A percentile compares a stretch with the other conserved stretches of the same genome.
These are phyloP conservation scores for Enteromius viviparus DNA, from an alignment of 2,797 vertebrate species.

Conservation along the genomic window DNA sequence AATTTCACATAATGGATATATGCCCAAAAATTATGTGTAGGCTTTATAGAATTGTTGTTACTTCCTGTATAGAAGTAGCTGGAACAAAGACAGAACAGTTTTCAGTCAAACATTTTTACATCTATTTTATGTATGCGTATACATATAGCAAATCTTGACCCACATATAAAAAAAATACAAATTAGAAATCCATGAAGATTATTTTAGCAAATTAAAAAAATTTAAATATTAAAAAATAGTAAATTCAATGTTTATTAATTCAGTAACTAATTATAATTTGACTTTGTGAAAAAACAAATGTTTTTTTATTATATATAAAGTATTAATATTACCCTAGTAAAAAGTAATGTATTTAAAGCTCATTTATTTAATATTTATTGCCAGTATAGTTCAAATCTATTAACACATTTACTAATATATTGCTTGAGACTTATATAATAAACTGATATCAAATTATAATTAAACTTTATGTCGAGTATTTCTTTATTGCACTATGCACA, in stretches of 20 bases:
- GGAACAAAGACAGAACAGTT: background rate
- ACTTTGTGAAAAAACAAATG: background rate
- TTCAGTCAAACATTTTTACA: no score
- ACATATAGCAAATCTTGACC: background rate
- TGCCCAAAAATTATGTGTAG: constrained; percentile 19
- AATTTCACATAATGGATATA: constrained; percentile 6
- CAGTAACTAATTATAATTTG: background rate
- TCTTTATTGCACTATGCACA: background rate
- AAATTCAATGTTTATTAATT: background rate
- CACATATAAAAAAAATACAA: background rate
- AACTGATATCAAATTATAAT: no score
- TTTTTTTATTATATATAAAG: background rate
- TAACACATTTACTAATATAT: background rate
- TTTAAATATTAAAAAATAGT: background rate
- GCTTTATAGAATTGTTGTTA: background rate
- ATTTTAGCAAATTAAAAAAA: background rate
- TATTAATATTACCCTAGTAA: background rate
- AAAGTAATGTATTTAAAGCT: background rate
- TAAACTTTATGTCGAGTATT: no score
- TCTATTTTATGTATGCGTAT: background rate
- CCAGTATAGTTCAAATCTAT: background rate
- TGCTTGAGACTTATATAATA: no score
- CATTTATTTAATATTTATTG: background rate
- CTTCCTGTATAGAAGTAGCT: background rate
- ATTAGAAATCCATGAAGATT: background rate